Base-by-base conservation (phyloP, 2,113 vertebrate species). In the Pleuronectes platessa region DNA sequence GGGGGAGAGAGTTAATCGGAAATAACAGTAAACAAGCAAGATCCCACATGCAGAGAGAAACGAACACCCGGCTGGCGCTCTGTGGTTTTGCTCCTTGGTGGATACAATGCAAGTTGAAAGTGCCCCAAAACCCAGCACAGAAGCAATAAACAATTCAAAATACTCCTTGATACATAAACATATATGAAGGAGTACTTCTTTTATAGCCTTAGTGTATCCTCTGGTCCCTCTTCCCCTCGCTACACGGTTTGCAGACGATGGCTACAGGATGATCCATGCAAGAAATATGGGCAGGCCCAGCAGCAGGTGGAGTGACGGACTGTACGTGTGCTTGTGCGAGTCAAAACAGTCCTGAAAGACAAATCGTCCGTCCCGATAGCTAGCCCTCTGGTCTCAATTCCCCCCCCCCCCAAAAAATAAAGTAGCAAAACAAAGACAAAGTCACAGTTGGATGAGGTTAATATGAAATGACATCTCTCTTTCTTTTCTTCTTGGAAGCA, bases 191-290 rank as follows among this genome's bases (percentile, higher is more conserved):
- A 24, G 61, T 24, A 49, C 45, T 64, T 42, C 23, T 49, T 10
- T 20, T 9, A 12, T 31, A 27, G 42, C 45, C 45, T 24, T 3
- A 18, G 58, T 10, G 35, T 61, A 17, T 65, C 17, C 47, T 75
- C 37, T 72, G 5, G 27, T 58, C 68, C 40, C 71, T 20, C 40
- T 40, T 71, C 40, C 71, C 21, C 40, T 47, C 17, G 78, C 74
- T 84, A 94, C 93, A 90, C 31, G 80, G 90, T 88, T 94, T 78
- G 94, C 88, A 92, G 83, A 79, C 2, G 83, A 92, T 93, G 94
- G 92, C 77, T 90, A 95, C 92, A 94, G 81, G 87, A 95, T 96
- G 95, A 87, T 90, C 94, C 94, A 96, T 96, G 96, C 94, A 95
- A 83, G 71, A 56, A 87, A 83, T 93, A 96, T 92, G 93, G 94